Base-by-base conservation (phyloP, 1,140 invertebrate species). In the Cydia fagiglandana region DNA sequence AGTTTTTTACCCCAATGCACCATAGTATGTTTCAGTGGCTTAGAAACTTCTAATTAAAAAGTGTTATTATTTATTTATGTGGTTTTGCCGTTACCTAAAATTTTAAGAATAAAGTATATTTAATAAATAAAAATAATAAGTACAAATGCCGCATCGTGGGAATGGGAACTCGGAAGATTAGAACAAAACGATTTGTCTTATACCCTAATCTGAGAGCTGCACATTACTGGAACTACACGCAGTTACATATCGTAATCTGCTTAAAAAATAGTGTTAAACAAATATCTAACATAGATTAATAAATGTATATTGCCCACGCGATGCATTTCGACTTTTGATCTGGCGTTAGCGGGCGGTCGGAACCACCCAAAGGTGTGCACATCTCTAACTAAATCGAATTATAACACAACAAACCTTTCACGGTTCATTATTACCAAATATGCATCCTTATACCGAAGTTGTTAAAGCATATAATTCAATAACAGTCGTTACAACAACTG, bases 301-400 rank as follows among this genome's bases (percentile, higher is more conserved):
- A 90, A 88, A 89, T 90, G 86, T 86, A 85, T 84, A 84, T 84
- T 83, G 73, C 81, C 84, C 87, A 87, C 86, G 85, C 85, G 75
- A 87, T 83, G 78, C 79, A 77, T 86, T 88, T 80, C 79, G 79
- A 85, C 79, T 84, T 88, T 84, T 85, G 86, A 86, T 88, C 82
- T 84, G 80, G 77, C 81, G 85, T 82, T 90, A 84, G 89, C 87
- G 86, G 89, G 89, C 81, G 88, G 80, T 84, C 88, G 79, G 79
- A 81, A 85, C 85, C 89, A 91, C 88, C 89, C 89, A 90, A 81
- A 89, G 88, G 87, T 90, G 88, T 91, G 87, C 88, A 90, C 86
- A 88, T 85, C 83, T 85, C 79, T 73, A 79, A 86, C 85, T 79
- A 89, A 89, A 89, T 87, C 87, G 82, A 89, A 88, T 88, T 86